Conservation (phyloP, 2,888 invertebrate species). For the Ligdia adustata region DNA sequence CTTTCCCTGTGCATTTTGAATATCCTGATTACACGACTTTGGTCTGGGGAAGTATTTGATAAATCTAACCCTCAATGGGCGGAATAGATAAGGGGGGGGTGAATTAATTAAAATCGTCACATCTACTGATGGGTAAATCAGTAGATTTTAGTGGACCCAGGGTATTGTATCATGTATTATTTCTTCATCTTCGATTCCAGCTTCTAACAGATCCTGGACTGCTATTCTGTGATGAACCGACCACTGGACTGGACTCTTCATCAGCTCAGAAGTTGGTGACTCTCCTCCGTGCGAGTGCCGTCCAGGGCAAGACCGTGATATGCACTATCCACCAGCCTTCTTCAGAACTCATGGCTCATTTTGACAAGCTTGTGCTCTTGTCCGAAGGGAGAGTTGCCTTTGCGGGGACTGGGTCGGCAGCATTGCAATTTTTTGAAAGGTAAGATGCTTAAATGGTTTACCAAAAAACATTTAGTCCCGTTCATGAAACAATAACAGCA, state of each 20-base stretch:
- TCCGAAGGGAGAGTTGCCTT: conserved; percentile 95
- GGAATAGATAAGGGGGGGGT: too few relatives aligned
- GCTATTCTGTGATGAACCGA: conserved; percentile 98
- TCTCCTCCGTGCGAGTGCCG: conserved; percentile 87
- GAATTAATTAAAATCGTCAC: too few relatives aligned
- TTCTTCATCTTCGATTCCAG: conserved; percentile 74
- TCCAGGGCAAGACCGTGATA: conserved; percentile 92
- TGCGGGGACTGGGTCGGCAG: conserved; percentile 86
- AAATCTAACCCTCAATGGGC: too few relatives aligned
- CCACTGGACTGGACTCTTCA: conserved; percentile 96
- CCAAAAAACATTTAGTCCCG: too few relatives aligned
- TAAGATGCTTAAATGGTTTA: too few relatives aligned
- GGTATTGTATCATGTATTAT: too few relatives aligned
- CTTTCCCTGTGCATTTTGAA: too few relatives aligned
- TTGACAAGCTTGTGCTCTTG: conserved; percentile 90
- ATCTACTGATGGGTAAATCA: too few relatives aligned
- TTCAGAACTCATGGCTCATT: conserved; percentile 92
- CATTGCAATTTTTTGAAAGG: conserved; percentile 84
- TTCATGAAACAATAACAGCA: too few relatives aligned
- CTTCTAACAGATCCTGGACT: conserved; percentile 95
- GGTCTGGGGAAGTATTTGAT: too few relatives aligned
- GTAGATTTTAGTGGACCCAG: too few relatives aligned
- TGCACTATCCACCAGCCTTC: conserved; percentile 98
- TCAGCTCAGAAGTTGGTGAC: conserved; percentile 94
- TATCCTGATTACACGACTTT: too few relatives aligned